These are phyloP conservation scores for Pollachius pollachius DNA, from an alignment of 2,113 vertebrate species.

Conservation along the genomic window DNA sequence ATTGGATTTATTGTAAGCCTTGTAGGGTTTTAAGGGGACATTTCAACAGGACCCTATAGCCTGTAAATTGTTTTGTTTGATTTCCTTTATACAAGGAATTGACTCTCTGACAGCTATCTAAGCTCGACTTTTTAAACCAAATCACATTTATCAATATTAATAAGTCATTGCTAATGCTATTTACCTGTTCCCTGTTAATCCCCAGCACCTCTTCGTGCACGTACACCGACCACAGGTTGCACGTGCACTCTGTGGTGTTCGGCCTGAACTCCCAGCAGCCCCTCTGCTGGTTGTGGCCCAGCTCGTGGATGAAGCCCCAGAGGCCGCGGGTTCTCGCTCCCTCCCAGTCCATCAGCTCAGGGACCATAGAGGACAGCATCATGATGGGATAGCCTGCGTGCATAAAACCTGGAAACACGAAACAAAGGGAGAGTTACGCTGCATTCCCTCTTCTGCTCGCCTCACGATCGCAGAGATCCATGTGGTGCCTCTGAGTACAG, in stretches of 20 bases:
- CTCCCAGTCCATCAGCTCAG: slow-evolving; percentile 19
- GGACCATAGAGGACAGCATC: slow-evolving; percentile 23
- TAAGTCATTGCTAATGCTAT: too few species aligned
- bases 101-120: too few species aligned
- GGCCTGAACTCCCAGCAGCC: slow-evolving; percentile 73
- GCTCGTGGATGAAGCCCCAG: slow-evolving; percentile 68
- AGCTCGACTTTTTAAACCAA: too few species aligned
- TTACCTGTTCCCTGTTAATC: slow-evolving; percentile 33
- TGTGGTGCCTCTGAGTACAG: too few species aligned
- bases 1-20: too few species aligned
- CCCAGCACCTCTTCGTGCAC: slow-evolving; percentile 67
- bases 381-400: slow-evolving; percentile 79
- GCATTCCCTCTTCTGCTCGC: slow-evolving; percentile 10
- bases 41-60: too few species aligned
- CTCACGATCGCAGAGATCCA: too few species aligned
- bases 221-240: slow-evolving; percentile 82
- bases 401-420: slow-evolving; percentile 71
- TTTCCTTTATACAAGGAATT: too few species aligned
- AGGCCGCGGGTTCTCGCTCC: slow-evolving; percentile 16
- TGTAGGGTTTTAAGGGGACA: too few species aligned
- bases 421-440: slow-evolving; percentile 36
- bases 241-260: slow-evolving; percentile 78
- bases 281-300: slow-evolving; percentile 82
- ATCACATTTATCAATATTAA: too few species aligned
- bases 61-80: too few species aligned